phyloP scores from a whole-genome alignment of 1,140 invertebrate species.

The Eupristina koningsbergeri region DNA sequence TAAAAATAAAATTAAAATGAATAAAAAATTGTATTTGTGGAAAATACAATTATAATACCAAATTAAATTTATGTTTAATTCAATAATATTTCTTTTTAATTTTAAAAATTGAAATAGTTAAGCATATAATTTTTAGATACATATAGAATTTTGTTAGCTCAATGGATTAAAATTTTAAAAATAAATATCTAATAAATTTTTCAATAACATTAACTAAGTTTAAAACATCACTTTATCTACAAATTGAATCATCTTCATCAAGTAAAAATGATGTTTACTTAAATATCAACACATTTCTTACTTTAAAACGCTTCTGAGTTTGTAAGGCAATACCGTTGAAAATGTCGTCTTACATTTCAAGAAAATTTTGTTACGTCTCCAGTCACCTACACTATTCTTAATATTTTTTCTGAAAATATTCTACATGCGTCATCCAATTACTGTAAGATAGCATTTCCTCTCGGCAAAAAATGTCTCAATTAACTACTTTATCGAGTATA shows the following conservation, averaged over 20 bases:
- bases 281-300: background rate
- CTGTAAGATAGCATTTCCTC: background rate
- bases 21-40: no score
- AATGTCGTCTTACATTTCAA: background rate
- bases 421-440: background rate
- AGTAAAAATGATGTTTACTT: background rate
- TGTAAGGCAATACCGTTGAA: background rate
- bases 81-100: no score
- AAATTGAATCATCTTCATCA: background rate
- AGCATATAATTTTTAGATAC: no score
- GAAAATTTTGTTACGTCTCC: background rate
- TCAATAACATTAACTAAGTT: background rate
- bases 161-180: no score
- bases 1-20: no score
- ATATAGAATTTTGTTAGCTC: no score
- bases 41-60: no score
- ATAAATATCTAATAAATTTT: no score
- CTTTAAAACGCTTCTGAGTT: background rate
- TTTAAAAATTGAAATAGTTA: no score
- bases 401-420: background rate
- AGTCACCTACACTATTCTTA: background rate
- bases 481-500: no score
- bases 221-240: background rate
- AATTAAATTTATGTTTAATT: no score
- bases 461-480: background rate